Evolutionary conservation across 1,140 invertebrate genomes (phyloP).

Genomic region (Doryteuthis pealeii): DNA sequence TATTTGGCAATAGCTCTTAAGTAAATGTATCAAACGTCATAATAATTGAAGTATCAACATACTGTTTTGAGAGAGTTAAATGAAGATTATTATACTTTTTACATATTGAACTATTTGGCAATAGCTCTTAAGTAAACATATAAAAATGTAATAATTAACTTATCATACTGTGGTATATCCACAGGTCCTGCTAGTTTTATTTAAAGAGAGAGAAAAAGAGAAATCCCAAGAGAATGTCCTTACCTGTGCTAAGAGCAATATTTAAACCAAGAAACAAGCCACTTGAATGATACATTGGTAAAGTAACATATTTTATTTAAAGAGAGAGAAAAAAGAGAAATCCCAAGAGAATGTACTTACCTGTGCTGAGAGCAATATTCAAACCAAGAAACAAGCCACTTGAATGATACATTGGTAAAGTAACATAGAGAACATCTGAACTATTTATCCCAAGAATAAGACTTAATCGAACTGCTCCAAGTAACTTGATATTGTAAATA

Average conservation of each 20-base stretch:
- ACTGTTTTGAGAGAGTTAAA: no score
- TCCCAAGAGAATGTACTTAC: slow-evolving; percentile 16
- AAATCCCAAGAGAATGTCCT: not conserved
- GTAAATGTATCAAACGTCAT: no score
- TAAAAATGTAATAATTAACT: no score
- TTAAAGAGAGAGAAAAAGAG: no score
- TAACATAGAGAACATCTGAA: slow-evolving; percentile 43
- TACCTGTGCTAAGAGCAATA: slow-evolving; percentile 34
- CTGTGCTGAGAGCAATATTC: slow-evolving; percentile 31
- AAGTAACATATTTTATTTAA: slow-evolving; percentile 44
- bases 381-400: slow-evolving; percentile 41
- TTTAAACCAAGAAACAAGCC: slow-evolving; percentile 41
- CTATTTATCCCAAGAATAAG: slow-evolving; percentile 19
- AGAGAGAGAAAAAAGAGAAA: no score
- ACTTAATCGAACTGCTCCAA: slow-evolving; percentile 31
- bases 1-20: no score
- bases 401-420: slow-evolving; percentile 50
- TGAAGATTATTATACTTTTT: no score
- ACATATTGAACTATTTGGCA: no score
- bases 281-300: slow-evolving; percentile 51
- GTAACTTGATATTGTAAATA: slow-evolving; percentile 31
- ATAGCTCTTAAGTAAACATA: no score
- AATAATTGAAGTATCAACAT: no score
- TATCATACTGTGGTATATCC: no score
- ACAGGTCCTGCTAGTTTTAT: no score